Percentiles rank a stretch among this genome's conserved stretches.
These are phyloP conservation scores for Heliconius hortense DNA, from an alignment of 2,888 invertebrate species.

Conservation along the genomic window DNA sequence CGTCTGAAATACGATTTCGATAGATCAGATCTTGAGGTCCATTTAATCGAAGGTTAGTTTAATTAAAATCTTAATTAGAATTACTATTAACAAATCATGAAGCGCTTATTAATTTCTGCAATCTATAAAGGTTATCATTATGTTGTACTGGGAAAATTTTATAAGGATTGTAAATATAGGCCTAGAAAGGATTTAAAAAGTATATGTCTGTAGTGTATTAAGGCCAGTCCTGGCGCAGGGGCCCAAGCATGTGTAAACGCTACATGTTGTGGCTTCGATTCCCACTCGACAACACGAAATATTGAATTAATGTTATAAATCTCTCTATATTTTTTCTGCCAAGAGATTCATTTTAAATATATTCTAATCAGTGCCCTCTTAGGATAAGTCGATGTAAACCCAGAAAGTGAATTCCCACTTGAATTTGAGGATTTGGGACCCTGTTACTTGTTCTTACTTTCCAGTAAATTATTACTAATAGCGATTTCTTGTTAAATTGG, in stretches of 20 bases:
- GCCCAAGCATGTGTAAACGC: neutral
- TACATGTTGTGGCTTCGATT: neutral
- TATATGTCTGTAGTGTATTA: no score
- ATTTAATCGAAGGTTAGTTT: conserved; percentile 91
- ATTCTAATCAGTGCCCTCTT: neutral
- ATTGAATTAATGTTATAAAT: neutral
- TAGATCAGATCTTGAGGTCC: conserved; percentile 93
- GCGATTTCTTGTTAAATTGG: no score
- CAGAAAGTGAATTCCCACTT: neutral
- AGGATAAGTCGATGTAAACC: neutral
- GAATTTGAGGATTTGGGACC: neutral
- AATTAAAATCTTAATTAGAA: conserved; percentile 13
- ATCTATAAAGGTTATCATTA: neutral
- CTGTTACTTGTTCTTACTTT: no score
- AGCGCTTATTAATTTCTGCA: neutral
- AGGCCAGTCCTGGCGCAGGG: no score
- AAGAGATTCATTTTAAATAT: neutral
- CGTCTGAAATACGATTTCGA: conserved; percentile 94
- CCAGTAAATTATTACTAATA: no score
- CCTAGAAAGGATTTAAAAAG: neutral
- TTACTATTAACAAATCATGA: neutral
- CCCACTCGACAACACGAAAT: neutral
- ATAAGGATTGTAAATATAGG: neutral
- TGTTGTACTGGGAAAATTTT: neutral
- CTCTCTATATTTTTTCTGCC: neutral